Evolutionary conservation across 64 coral and sea anemone species (phyloP), one percentile per base, ranked within the genome.

Genomic region (Trachythela sp.): DNA sequence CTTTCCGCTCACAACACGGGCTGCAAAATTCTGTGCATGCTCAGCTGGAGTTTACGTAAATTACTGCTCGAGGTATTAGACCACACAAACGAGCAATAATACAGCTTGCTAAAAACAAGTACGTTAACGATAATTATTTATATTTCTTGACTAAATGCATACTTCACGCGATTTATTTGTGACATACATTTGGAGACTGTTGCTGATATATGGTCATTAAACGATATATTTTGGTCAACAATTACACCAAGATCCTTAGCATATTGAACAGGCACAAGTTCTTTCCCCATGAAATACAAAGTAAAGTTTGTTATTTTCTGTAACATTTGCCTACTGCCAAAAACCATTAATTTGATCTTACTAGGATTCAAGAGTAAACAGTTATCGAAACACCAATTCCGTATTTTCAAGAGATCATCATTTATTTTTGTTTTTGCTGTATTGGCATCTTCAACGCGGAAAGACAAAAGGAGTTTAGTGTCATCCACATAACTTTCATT

Each of bases 171-270:
- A 70, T 70, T 26, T 9, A 70, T 70, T 8, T 70, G 30, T 70
- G 30, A 70, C 30, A 70, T 22, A 70, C 30, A 70, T 7, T 5
- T 9, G 24, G 64, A 70, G 7, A 39, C 48, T 1, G 10, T 11
- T 42, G 14, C 48, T 13, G 9, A 15, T 4, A 68, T 26, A 18
- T 71, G 11, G 1, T 39, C 17, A 39, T 87, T 29, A 34, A 60
- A 87, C 13, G 7, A 38, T n/a, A 87, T 24, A 51, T 54, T 60
- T 67, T 6, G 33, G 54, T 87, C 50, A 30, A 87, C 56, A 50
- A 14, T 87, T 1, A 87, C 35, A 34, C 86, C 86, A 22, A 87
- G 54, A 34, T 87, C 86, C 41, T 87, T 87, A 67, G 32, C 50
- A 60, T 31, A 87, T 64, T 60, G n/a, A 87, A 39, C 20, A 36